phyloP scores from a whole-genome alignment of 2,113 vertebrate genomes.

The Xenopus laevis region DNA sequence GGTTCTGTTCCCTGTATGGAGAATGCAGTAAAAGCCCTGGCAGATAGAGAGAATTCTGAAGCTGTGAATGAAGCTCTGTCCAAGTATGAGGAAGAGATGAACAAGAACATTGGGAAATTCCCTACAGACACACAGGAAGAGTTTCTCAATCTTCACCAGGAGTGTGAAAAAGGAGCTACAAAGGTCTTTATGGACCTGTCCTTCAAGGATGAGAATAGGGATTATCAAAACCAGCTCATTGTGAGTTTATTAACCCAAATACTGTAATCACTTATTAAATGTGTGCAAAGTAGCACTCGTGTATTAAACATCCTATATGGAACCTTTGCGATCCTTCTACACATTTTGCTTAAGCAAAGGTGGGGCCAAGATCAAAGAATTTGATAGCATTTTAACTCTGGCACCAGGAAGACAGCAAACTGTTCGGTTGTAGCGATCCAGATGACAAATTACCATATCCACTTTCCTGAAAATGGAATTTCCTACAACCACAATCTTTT shows the following conservation, averaged over 20 bases:
- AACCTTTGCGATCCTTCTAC: too few relatives aligned
- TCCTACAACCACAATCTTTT: too few relatives aligned
- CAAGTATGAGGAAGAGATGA: conserved; percentile 32
- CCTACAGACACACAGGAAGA: conserved; percentile 43
- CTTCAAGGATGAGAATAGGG: conserved; percentile 45
- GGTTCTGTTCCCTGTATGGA: conserved; percentile 54
- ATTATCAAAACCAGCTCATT: conserved; percentile 15
- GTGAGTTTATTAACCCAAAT: conserved; percentile 2
- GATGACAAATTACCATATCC: too few relatives aligned
- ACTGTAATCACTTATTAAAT: too few relatives aligned
- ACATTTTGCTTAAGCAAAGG: too few relatives aligned
- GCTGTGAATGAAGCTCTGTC: conserved; percentile 30
- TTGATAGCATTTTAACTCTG: too few relatives aligned
- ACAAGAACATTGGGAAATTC: conserved; percentile 29
- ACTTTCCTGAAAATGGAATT: too few relatives aligned
- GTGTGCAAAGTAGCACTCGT: too few relatives aligned
- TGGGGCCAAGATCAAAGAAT: too few relatives aligned
- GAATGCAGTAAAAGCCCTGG: conserved; percentile 47
- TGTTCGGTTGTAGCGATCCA: too few relatives aligned
- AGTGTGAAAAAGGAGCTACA: conserved; percentile 38
- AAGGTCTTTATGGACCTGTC: conserved; percentile 45
- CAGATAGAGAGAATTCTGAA: conserved; percentile 50
- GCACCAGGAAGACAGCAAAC: too few relatives aligned
- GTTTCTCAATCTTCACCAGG: conserved; percentile 35
- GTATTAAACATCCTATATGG: too few relatives aligned